These are phyloP conservation scores for Cynopterus brachyotis DNA, from an alignment of 2,113 vertebrate genomes.

Conservation along the genomic window DNA sequence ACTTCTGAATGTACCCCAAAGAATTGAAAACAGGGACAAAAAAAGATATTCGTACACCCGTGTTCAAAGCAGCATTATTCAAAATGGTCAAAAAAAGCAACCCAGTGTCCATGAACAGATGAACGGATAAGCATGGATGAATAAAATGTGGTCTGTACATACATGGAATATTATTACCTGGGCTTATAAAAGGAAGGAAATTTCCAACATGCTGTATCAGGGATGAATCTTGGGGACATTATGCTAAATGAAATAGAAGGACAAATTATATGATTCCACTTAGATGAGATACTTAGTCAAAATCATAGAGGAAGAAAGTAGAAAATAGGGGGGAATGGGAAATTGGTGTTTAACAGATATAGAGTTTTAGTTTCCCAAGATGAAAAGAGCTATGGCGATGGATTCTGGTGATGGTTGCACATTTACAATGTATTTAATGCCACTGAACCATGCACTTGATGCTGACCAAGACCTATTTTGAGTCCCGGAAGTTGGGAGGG, in stretches of 20 bases:
- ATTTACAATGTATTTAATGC: neutral
- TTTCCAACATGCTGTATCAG: neutral
- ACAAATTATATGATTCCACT: neutral
- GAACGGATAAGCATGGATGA: neutral
- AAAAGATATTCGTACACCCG: neutral
- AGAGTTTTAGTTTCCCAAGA: neutral
- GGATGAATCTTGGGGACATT: neutral
- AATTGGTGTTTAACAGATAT: neutral
- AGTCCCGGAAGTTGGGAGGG: neutral
- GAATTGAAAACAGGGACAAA: neutral
- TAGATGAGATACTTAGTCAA: neutral
- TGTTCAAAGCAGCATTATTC: neutral
- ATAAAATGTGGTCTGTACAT: neutral
- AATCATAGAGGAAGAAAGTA: neutral
- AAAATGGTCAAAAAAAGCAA: neutral
- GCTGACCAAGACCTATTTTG: neutral
- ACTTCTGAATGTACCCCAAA: neutral
- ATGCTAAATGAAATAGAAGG: neutral
- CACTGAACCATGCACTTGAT: neutral
- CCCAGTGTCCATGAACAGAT: neutral
- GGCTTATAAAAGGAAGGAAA: neutral
- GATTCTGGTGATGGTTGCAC: neutral
- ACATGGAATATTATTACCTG: neutral
- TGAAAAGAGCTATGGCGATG: neutral
- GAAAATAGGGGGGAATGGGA: too few species aligned